Evolutionary conservation across 1,140 invertebrate genomes (phyloP), one percentile per base, ranked within the genome.

Genomic region (Rhopalosiphum padi): DNA sequence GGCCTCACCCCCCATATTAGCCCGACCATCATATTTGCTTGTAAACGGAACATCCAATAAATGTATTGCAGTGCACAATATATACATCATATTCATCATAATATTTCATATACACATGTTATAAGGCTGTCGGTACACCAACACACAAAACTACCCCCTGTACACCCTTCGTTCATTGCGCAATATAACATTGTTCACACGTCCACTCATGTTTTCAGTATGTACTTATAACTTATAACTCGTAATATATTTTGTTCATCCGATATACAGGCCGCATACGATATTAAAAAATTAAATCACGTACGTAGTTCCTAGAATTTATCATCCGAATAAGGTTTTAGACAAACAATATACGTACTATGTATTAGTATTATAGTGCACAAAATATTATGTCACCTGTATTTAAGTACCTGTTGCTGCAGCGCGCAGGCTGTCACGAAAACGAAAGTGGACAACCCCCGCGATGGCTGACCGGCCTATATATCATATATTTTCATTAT

Each of bases 261-360:
- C 60, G 60, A 77, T 77, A 18, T 77, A 77, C 23, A 77, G 5
- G 15, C 5, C 3, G 15, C 60, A n/a, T 77, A 35, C 15, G n/a
- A 5, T 4, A 77, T 77, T 35, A 77, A 0, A n/a, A 77, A 77
- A 35, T 18, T n/a, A 77, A 15, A 35, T 77, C 60, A 77, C 60
- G 60, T 77, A 77, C 30, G n/a, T 6, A 77, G 60, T 77, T 77
- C 60, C 60, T 77, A 77, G 60, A n/a, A 77, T 77, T 77, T 77
- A 77, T 77, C 60, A 77, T n/a, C 60, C 60, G 18, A 77, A 77
- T 77, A 77, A 77, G 60, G 60, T 77, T 77, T 77, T 77, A 77
- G 60, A 77, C 60, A 35, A 77, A 77, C 60, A 21, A 77, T 77
- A 77, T n/a, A 6, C 15, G 11, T 77, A 77, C 15, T 77, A n/a